Evolutionary conservation across 2,113 vertebrate genomes (phyloP).

Genomic region (Irena cyanogastra): DNA sequence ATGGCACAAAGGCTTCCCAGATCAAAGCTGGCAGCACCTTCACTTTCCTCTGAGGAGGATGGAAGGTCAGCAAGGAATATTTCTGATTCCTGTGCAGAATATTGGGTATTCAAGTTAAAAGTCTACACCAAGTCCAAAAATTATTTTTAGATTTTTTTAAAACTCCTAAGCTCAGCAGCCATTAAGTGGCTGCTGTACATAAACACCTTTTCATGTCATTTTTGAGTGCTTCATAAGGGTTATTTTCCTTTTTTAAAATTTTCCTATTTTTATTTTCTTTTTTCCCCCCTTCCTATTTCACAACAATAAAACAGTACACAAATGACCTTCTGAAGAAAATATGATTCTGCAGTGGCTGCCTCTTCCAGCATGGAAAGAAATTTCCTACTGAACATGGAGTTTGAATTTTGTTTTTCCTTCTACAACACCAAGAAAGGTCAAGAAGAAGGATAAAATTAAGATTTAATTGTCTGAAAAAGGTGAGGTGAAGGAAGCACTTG

Average conservation of each 20-base stretch:
- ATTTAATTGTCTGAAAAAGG: neutral
- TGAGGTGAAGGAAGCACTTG: slow-evolving; percentile 8
- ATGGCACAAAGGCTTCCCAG: neutral
- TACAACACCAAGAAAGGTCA: neutral
- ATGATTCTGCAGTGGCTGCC: neutral
- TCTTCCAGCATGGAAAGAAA: neutral
- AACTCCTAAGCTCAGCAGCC: neutral
- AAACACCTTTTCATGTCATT: neutral
- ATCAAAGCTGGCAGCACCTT: neutral
- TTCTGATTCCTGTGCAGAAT: neutral
- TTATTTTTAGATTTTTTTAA: neutral
- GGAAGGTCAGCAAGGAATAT: neutral
- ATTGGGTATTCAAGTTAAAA: neutral
- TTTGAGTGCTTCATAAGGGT: neutral
- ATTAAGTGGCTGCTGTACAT: neutral
- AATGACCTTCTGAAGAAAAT: neutral
- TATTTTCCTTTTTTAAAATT: neutral
- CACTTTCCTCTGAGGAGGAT: neutral
- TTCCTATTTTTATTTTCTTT: neutral
- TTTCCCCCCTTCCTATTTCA: neutral
- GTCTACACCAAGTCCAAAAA: neutral
- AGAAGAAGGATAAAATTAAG: neutral
- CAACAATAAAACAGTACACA: neutral
- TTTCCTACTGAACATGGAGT: neutral
- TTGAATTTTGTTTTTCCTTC: neutral